A percentile compares a stretch with the other conserved stretches of the same genome.
Evolutionary conservation across 2,888 invertebrate species (phyloP).

Genomic region (Platycheirus rosarum): DNA sequence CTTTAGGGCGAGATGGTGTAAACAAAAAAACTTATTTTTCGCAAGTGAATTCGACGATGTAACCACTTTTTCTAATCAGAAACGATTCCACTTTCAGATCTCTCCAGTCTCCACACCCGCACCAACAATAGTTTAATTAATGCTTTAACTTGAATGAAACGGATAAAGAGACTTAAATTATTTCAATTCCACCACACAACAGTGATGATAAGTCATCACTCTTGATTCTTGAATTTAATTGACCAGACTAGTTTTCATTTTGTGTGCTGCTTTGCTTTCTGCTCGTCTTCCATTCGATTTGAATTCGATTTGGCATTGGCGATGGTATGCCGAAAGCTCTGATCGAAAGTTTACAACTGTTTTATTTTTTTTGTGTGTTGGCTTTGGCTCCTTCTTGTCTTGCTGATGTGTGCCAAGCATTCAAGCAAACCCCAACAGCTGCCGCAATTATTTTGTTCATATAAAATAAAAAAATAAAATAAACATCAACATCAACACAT

Average conservation of each 20-base stretch:
- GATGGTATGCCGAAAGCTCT: background rate
- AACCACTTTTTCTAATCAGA: constrained; percentile 52
- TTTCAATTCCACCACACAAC: constrained; percentile 25
- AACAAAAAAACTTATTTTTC: constrained; percentile 66
- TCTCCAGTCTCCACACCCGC: background rate
- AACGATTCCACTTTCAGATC: constrained; percentile 4
- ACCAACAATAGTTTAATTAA: constrained; percentile 26
- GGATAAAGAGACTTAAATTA: background rate
- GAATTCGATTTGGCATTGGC: background rate
- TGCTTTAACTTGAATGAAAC: constrained; percentile 3
- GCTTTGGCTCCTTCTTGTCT: background rate
- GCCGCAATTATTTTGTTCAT: background rate
- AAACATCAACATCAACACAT: background rate
- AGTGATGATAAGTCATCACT: constrained; percentile 1
- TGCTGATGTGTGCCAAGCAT: background rate
- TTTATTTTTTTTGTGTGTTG: background rate
- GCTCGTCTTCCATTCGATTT: background rate
- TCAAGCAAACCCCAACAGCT: too few species aligned
- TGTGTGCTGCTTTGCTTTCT: background rate
- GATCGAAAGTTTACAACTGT: background rate
- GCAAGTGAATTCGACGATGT: constrained; percentile 28
- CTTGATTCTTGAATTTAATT: constrained; percentile 26
- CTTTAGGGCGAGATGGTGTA: constrained; percentile 60
- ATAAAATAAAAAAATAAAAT: background rate
- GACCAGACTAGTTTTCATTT: constrained; percentile 6